These are phyloP conservation scores for Camponotus vicinus DNA, from an alignment of 1,140 invertebrate species.

Conservation along the genomic window DNA sequence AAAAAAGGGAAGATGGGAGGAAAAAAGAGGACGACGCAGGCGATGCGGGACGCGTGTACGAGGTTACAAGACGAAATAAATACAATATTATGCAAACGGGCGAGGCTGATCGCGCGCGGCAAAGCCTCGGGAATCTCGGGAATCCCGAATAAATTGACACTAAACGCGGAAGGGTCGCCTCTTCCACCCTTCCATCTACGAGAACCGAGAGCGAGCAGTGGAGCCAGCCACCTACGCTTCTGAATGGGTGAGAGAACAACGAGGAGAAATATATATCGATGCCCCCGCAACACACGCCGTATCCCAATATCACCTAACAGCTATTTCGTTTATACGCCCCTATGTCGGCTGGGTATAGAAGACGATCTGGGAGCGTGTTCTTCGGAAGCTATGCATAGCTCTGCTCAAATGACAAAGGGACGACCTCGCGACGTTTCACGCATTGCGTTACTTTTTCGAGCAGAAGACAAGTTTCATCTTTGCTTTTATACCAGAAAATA, in stretches of 20 bases:
- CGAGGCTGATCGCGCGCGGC: constrained; percentile 79
- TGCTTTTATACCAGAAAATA: background rate
- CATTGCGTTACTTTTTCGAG: constrained; percentile 45
- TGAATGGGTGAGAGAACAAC: constrained; percentile 59
- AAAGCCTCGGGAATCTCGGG: constrained; percentile 83
- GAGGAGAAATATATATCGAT: constrained; percentile 75
- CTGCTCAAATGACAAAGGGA: constrained; percentile 56
- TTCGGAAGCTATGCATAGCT: constrained; percentile 80
- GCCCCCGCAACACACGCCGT: constrained; percentile 77
- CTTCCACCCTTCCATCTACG: constrained; percentile 48
- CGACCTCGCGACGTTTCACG: background rate
- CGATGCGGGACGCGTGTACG: constrained; percentile 58
- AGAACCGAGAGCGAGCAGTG: constrained; percentile 28
- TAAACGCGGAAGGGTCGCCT: constrained; percentile 81
- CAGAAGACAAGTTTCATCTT: background rate
- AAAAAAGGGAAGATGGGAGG: background rate
- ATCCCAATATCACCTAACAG: constrained; percentile 82
- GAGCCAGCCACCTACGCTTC: constrained; percentile 53
- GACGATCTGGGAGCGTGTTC: constrained; percentile 68
- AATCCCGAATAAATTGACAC: constrained; percentile 86
- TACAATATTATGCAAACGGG: constrained; percentile 86
- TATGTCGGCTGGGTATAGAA: constrained; percentile 18
- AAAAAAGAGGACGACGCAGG: constrained; percentile 38
- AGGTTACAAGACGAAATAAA: constrained; percentile 86
- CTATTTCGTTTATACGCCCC: constrained; percentile 79